Evolutionary conservation across 2,888 invertebrate species (phyloP).

Genomic region (Apantesis nais): DNA sequence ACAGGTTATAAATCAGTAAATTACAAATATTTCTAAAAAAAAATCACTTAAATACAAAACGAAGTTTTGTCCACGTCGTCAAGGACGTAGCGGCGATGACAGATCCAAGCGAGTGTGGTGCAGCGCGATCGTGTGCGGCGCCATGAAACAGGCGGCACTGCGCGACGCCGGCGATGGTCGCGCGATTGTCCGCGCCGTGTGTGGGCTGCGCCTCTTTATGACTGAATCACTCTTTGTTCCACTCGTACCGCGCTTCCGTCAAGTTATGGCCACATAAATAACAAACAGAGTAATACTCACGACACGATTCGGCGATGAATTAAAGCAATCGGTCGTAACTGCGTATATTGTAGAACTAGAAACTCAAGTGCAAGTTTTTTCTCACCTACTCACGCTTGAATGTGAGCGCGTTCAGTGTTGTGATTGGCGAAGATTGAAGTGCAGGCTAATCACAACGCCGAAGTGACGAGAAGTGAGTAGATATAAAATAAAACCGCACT

Average conservation of each 20-base stretch:
- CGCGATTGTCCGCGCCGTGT: conserved; percentile 15
- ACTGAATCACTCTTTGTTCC: conserved; percentile 26
- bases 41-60: no score
- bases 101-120: not conserved
- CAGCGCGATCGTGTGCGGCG: conserved; percentile 19
- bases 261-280: conserved; percentile 36
- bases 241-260: conserved; percentile 33
- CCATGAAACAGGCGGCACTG: not conserved
- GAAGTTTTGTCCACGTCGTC: not conserved
- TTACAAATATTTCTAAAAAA: no score
- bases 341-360: not conserved
- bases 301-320: conserved; percentile 12
- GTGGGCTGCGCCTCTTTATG: conserved; percentile 25
- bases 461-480: no score
- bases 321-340: not conserved
- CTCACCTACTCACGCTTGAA: no score
- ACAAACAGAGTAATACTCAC: conserved; percentile 25
- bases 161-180: not conserved
- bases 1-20: no score
- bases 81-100: not conserved
- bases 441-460: no score
- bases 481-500: no score
- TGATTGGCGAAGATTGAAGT: no score
- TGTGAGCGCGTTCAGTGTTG: no score
- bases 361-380: no score